Evolutionary conservation across 1,140 invertebrate genomes (phyloP).

Genomic region (Cherax destructor): DNA sequence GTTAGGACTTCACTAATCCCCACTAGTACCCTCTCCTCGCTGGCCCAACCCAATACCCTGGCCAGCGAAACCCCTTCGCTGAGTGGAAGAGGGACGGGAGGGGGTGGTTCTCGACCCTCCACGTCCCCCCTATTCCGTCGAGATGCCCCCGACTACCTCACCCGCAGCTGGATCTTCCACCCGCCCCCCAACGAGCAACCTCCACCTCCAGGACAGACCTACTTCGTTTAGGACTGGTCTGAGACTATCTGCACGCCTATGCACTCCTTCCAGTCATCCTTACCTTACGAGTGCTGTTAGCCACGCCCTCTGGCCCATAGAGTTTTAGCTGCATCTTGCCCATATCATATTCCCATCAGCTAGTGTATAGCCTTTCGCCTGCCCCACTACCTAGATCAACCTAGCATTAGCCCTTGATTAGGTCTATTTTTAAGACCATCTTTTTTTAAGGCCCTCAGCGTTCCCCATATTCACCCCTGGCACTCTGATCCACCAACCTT

Average conservation of each 20-base stretch:
- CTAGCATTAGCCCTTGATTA: background rate
- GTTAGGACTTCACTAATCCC: slow-evolving; percentile 31
- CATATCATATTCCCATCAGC: slow-evolving; percentile 26
- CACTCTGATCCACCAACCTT: background rate
- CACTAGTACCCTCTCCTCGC: slow-evolving; percentile 7
- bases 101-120: slow-evolving; percentile 13
- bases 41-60: background rate
- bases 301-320: slow-evolving; percentile 18
- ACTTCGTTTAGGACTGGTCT: slow-evolving; percentile 41
- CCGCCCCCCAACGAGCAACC: slow-evolving; percentile 48
- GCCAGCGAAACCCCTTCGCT: slow-evolving; percentile 8
- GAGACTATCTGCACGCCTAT: background rate
- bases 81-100: slow-evolving; percentile 20
- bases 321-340: slow-evolving; percentile 44
- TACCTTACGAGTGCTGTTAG: slow-evolving; percentile 19
- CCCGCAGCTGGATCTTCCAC: slow-evolving; percentile 67
- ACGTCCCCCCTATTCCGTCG: slow-evolving; percentile 37
- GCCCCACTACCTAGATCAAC: background rate
- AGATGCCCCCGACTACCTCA: slow-evolving; percentile 68
- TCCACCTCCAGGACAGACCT: slow-evolving; percentile 56
- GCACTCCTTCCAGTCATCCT: background rate
- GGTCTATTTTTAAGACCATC: background rate
- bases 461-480: background rate
- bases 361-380: slow-evolving; percentile 29
- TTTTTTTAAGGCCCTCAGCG: background rate